Percentiles rank a stretch among this genome's conserved stretches.
phyloP scores from a whole-genome alignment of 2,888 invertebrate genomes.

The Arrhopalites spinosus region DNA sequence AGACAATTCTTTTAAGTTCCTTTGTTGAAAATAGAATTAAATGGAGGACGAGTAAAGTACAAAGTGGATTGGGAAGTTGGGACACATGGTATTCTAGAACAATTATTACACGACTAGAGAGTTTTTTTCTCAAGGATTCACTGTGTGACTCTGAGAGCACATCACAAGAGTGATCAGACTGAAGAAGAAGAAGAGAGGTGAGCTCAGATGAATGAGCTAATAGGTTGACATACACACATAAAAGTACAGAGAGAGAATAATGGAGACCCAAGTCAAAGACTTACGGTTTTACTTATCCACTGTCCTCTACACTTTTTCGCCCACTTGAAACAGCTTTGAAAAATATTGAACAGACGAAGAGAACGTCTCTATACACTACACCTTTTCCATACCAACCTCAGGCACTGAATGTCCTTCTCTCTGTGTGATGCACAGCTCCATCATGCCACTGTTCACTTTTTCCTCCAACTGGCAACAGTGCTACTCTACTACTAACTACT shows the following conservation, averaged over 20 bases:
- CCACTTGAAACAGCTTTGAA: constrained; percentile 28
- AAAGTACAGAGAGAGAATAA: background rate
- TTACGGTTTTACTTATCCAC: background rate
- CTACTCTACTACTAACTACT: background rate
- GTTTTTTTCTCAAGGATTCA: too few relatives aligned
- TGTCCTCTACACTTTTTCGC: constrained; percentile 29
- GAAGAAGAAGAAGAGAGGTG: background rate
- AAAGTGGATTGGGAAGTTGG: background rate
- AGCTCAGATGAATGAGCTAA: constrained; percentile 33
- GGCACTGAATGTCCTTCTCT: constrained; percentile 35
- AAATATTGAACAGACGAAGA: background rate
- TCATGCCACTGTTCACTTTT: constrained; percentile 13
- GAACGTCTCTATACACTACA: background rate
- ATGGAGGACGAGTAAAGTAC: too few relatives aligned
- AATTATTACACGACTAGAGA: too few relatives aligned
- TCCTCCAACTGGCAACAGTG: constrained; percentile 31
- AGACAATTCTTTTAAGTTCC: too few relatives aligned
- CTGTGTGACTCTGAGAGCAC: background rate
- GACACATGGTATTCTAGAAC: too few relatives aligned
- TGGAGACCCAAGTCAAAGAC: constrained; percentile 29
- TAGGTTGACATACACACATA: too few relatives aligned
- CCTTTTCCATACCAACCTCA: constrained; percentile 15
- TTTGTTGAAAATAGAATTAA: too few relatives aligned
- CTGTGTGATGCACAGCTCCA: too few relatives aligned
- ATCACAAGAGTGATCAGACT: background rate